Evolutionary conservation across 2,797 vertebrate species (phyloP).

Genomic region (Hybognathus amarus): DNA sequence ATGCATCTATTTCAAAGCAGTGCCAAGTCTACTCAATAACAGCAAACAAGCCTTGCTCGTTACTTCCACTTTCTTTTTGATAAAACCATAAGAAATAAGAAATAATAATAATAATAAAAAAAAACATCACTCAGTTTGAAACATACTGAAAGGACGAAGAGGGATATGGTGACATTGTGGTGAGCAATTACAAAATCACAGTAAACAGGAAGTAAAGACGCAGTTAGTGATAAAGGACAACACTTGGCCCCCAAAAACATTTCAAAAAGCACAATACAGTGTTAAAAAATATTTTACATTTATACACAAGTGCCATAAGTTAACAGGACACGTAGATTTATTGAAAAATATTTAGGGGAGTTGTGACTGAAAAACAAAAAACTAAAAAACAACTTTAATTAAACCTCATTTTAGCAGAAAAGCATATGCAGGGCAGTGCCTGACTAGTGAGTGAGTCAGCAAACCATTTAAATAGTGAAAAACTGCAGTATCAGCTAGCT

Average conservation of each 20-base stretch:
- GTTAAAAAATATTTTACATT: constrained; percentile 79
- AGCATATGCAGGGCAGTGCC: constrained; percentile 45
- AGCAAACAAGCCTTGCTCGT: constrained; percentile 65
- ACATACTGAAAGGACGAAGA: constrained; percentile 68
- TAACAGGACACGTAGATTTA: constrained; percentile 72
- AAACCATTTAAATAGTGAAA: constrained; percentile 13
- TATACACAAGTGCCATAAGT: constrained; percentile 82
- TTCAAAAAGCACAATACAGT: constrained; percentile 79
- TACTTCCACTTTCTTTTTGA: constrained; percentile 64
- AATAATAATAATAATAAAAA: constrained; percentile 54
- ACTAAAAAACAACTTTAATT: neutral
- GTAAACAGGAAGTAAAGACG: constrained; percentile 71
- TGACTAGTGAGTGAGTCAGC: constrained; percentile 19
- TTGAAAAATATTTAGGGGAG: constrained; percentile 16
- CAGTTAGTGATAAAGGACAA: constrained; percentile 69
- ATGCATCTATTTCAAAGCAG: constrained; percentile 60
- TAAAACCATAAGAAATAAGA: constrained; percentile 78
- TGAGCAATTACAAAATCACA: constrained; percentile 75
- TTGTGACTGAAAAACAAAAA: neutral
- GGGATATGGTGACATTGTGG: constrained; percentile 60
- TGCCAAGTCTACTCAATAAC: constrained; percentile 66
- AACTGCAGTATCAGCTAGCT: constrained; percentile 25
- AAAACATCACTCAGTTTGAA: constrained; percentile 77
- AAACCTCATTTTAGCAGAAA: neutral
- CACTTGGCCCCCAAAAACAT: constrained; percentile 66